Base-by-base conservation (phyloP, 2,113 vertebrate species). In the Mustela lutreola region DNA sequence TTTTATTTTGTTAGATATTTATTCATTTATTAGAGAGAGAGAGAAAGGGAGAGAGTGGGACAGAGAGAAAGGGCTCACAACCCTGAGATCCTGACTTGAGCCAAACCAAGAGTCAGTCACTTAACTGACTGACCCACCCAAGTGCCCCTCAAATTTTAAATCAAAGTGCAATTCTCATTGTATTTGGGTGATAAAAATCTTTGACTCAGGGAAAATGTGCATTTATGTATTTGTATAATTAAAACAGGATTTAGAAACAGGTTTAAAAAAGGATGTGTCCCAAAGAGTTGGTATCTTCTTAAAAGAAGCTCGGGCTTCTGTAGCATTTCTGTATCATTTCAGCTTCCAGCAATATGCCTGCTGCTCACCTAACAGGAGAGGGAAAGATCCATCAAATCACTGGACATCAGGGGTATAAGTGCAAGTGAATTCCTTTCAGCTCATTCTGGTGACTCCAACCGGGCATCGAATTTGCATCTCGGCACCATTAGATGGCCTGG, bases 391-490 rank as follows among this genome's bases (percentile, higher is more conserved):
- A 36, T 95, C 97, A 91, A 48, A 36, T 50, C 42, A 2, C 45
- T 19, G 67, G 76, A 58, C 36, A n/a, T 56, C 11, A 53, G 48
- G 60, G 42, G 78, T 79, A 92, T 91, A 93, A 98, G 96, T 86
- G 85, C 81, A 96, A 94, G 96, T 95, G 95, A 98, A 97, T 98
- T 96, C 78, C 78, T 97, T 91, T 89, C 0, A 0, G 92, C 95
- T 98, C 83, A n/a, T 97, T 96, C 50, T 95, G 96, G 89, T 92
- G 92, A 92, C 97, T 98, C 97, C 97, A 97, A 90, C 50, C 75
- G 65, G 98, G 96, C 92, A 90, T 93, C 80, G 96, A 98, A 98
- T 98, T 98, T 98, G 97, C 33, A 96, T 98, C 78, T 39, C 39
- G 14, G 89, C 19, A 63, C 97, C 97, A 98, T 98, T 97, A 95